Base-by-base conservation (phyloP, 2,888 invertebrate genomes). In the Pseudanteris insignis region DNA sequence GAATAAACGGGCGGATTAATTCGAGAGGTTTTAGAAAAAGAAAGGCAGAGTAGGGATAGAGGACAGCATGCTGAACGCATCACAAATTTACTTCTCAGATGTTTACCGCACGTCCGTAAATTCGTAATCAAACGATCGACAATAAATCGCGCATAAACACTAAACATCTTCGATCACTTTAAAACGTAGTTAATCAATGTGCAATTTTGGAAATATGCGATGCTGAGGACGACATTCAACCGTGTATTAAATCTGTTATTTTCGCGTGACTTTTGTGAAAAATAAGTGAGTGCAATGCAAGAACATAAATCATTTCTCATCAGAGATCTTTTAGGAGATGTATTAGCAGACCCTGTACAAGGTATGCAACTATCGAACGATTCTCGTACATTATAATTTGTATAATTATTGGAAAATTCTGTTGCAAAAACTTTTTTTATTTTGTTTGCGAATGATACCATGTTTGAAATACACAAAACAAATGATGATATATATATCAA, bases 281-380 rank as follows among this genome's bases (percentile, higher is more conserved):
- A 26, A 33, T 14, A 6, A 50, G 44, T 55, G 28, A 30, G 34
- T 38, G 54, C 21, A 68, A 81, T 81, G 81, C 81, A 81, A 69
- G 79, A 80, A 61, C 78, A 78, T 71, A 92, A 92, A 77, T 93
- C 92, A 6, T 93, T 93, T 80, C 81, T 93, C 61, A 93, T 93
- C 67, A 88, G 89, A 74, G 92, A 93, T 79, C 84, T 93, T 33
- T 84, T 93, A 43, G 90, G 92, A 8, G 92, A 93, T 73, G 88
- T 89, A 61, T 77, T 89, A 67, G 78, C 76, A 29, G 77, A 79
- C 26, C 71, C 79, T 58, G 82, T 82, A 65, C 84, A 84, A 70
- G 84, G 85, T 85, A 74, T 1, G 47, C 73, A 67, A 26, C 18
- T n/a, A n/a, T n/a, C n/a, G n/a, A n/a, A n/a, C n/a, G n/a, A n/a